A percentile compares a stretch with the other conserved stretches of the same genome.
Conservation (phyloP, 2,113 vertebrate species). For the Phocoena phocoena region DNA sequence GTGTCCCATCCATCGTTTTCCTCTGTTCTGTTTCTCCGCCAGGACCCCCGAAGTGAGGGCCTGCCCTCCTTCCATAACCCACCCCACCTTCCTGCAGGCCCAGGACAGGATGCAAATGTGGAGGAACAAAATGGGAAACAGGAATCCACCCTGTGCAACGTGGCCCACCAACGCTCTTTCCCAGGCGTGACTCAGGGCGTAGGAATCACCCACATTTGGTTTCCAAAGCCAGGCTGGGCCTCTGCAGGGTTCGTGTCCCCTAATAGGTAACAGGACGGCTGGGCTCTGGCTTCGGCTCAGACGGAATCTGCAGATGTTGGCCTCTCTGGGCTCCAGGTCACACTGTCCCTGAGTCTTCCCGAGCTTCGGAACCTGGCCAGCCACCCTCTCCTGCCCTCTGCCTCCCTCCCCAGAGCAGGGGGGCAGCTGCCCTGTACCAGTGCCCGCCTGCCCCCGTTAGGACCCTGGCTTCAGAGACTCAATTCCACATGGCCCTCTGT, state of each 20-base stretch:
- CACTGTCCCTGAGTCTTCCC: background rate
- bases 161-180: background rate
- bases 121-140: background rate
- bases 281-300: background rate
- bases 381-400: fast-evolving
- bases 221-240: slow-evolving; percentile 9
- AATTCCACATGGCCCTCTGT: background rate
- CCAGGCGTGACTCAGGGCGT: slow-evolving; percentile 25
- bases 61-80: background rate
- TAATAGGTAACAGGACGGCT: background rate
- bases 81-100: background rate
- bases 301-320: background rate
- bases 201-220: background rate
- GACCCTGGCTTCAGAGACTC: background rate
- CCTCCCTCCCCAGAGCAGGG: background rate
- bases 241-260: background rate
- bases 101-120: background rate
- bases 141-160: background rate
- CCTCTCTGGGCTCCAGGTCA: background rate
- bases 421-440: fast-evolving
- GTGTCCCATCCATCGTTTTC: fast-evolving
- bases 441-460: background rate
- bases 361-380: background rate
- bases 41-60: background rate
- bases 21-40: background rate